phyloP scores from a whole-genome alignment of 2,797 vertebrate genomes.

The Caiman crocodilus region DNA sequence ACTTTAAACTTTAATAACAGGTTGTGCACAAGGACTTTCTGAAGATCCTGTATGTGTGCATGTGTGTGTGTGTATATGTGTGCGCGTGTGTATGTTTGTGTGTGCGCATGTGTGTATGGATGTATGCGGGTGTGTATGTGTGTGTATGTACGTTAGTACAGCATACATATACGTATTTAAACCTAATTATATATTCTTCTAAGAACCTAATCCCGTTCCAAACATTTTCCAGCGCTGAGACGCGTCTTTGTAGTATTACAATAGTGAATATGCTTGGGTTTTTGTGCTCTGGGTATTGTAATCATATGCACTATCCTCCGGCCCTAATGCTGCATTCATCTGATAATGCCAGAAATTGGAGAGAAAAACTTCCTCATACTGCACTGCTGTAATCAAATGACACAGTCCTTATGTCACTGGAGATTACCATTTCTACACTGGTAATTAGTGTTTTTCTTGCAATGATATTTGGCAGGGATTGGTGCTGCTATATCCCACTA shows the following conservation, averaged over 20 bases:
- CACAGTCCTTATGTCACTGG: accelerated
- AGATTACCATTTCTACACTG: not conserved
- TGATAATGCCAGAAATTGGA: accelerated
- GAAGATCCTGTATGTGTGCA: too few species aligned
- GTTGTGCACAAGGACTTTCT: too few species aligned
- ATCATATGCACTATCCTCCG: not conserved
- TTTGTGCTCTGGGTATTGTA: not conserved
- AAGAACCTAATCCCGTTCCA: accelerated
- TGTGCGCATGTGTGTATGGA: too few species aligned
- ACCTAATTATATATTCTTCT: accelerated
- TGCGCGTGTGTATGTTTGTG: too few species aligned
- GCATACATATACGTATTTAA: accelerated
- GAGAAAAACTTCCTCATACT: not conserved
- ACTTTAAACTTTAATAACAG: too few species aligned
- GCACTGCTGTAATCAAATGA: not conserved
- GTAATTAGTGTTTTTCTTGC: not conserved
- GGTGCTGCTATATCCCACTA: not conserved
- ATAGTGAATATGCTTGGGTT: not conserved
- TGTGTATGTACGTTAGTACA: accelerated
- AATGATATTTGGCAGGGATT: not conserved
- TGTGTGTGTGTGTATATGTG: too few species aligned
- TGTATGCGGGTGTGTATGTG: too few species aligned
- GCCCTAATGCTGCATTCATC: not conserved
- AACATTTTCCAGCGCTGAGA: not conserved
- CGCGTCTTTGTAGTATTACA: accelerated